These are phyloP conservation scores for Lamellibrachia luymesi DNA, from an alignment of 1,140 invertebrate species.

Conservation along the genomic window DNA sequence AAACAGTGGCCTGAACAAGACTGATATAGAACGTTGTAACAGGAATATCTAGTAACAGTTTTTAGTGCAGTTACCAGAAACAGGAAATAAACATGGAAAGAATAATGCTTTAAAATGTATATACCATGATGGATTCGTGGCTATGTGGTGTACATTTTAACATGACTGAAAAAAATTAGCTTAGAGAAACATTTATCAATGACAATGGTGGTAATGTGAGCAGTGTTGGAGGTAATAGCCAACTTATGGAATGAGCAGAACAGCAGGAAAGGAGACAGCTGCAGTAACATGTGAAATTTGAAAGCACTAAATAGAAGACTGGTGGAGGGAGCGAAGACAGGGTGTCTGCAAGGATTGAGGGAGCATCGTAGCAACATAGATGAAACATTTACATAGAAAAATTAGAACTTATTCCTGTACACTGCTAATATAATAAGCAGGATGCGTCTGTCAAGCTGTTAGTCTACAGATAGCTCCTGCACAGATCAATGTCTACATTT, in stretches of 20 bases:
- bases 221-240: not conserved
- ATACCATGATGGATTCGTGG: not conserved
- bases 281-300: not conserved
- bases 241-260: not conserved
- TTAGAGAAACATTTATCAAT: not conserved
- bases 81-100: too few species aligned
- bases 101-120: not conserved
- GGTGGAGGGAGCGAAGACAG: too few species aligned
- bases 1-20: not conserved
- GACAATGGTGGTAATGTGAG: not conserved
- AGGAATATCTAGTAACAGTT: not conserved
- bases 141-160: not conserved
- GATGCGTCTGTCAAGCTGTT: not conserved
- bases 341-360: not conserved
- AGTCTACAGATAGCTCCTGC: too few species aligned
- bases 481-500: too few species aligned
- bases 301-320: not conserved
- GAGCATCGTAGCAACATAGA: not conserved
- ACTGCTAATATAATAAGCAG: not conserved
- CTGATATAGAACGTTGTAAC: not conserved
- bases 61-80: too few species aligned
- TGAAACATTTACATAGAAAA: not conserved
- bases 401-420: not conserved
- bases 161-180: not conserved
- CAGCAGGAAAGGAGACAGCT: not conserved